Evolutionary conservation across 2,797 vertebrate genomes (phyloP).

Genomic region (Tragelaphus eurycerus): DNA sequence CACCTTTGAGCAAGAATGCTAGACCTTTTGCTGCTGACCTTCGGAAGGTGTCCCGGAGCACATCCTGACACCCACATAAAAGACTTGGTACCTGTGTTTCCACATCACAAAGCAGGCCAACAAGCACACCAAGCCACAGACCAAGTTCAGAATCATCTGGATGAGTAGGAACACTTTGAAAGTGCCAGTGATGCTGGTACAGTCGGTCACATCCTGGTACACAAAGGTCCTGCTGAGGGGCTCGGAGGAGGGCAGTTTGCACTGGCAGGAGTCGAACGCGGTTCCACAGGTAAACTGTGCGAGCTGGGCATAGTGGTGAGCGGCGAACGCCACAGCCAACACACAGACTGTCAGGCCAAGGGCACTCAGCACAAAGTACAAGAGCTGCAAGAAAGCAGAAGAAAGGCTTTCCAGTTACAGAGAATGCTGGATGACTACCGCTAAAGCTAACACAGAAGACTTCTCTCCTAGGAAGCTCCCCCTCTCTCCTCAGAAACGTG

Average conservation of each 20-base stretch:
- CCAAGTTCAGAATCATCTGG: conserved; percentile 92
- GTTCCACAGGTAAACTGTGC: conserved; percentile 84
- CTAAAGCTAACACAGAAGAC: background rate
- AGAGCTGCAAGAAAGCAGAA: conserved; percentile 84
- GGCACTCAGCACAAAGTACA: conserved; percentile 92
- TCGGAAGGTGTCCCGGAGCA: conserved; percentile 45
- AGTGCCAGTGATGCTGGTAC: conserved; percentile 84
- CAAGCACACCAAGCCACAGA: conserved; percentile 89
- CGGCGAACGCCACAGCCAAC: conserved; percentile 90
- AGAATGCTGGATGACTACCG: background rate
- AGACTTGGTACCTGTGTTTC: conserved; percentile 97
- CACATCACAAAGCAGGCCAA: conserved; percentile 93
- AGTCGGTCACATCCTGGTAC: conserved; percentile 88
- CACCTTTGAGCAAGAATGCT: background rate
- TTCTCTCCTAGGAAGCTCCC: background rate
- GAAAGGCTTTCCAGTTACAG: background rate
- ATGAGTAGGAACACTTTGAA: conserved; percentile 90
- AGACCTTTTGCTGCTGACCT: conserved; percentile 77
- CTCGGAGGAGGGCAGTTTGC: conserved; percentile 87
- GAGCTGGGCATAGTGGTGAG: conserved; percentile 89
- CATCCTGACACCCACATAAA: conserved; percentile 90
- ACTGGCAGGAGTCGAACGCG: conserved; percentile 83
- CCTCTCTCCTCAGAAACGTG: background rate
- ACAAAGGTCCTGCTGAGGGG: conserved; percentile 91
- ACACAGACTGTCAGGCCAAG: conserved; percentile 89